A percentile compares a stretch with the other conserved stretches of the same genome.
Evolutionary conservation across 2,113 vertebrate genomes (phyloP).

Genomic region (Pyrgilauda ruficollis): DNA sequence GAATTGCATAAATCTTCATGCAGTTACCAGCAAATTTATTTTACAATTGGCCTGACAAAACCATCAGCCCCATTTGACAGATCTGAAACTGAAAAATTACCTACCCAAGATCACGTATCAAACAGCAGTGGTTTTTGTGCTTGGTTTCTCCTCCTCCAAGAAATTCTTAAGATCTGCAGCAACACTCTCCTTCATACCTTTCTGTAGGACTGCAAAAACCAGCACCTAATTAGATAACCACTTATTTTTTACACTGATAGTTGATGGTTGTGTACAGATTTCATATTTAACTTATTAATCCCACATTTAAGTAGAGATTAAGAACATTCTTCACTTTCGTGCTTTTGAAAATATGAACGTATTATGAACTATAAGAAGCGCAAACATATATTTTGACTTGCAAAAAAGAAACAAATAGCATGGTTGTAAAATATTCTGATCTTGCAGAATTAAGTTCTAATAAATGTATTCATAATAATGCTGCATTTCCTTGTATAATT

Average conservation of each 20-base stretch:
- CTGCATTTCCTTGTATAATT: rapidly evolving
- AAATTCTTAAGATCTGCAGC: background rate
- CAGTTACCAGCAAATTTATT: background rate
- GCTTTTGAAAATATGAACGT: background rate
- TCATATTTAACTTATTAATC: background rate
- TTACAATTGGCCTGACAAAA: background rate
- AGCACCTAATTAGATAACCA: background rate
- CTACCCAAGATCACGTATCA: background rate
- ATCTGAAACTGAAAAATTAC: background rate
- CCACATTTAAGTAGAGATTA: background rate
- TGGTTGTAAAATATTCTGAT: background rate
- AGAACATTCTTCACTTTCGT: background rate
- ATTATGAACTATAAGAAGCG: rapidly evolving
- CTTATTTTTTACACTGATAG: background rate
- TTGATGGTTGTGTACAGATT: background rate
- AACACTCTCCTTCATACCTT: background rate
- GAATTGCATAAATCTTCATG: background rate
- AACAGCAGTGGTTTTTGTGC: background rate
- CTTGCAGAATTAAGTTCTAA: background rate
- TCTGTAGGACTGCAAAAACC: background rate
- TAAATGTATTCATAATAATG: background rate
- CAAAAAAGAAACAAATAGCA: background rate
- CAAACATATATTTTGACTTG: background rate
- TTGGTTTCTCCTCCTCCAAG: background rate
- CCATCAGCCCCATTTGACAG: background rate